Evolutionary conservation across 2,797 vertebrate species (phyloP).

Genomic region (Hyperoplus lanceolatus): DNA sequence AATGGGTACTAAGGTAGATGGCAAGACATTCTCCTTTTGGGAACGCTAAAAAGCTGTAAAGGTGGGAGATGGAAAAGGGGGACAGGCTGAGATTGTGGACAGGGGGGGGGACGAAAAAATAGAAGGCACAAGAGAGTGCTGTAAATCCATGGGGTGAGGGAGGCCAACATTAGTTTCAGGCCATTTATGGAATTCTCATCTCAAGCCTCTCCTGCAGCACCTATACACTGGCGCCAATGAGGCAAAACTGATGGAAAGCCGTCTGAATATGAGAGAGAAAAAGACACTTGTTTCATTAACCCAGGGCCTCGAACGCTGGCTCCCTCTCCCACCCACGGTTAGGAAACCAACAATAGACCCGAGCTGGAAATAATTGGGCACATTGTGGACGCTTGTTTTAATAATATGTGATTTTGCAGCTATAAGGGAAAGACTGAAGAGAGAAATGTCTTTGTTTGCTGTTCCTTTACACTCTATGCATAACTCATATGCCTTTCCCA

Average conservation of each 20-base stretch:
- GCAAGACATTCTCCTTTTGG: slow-evolving; percentile 25
- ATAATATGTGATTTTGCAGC: slow-evolving; percentile 43
- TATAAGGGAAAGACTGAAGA: slow-evolving; percentile 18
- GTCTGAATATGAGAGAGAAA: slow-evolving; percentile 64
- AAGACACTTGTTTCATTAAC: slow-evolving; percentile 64
- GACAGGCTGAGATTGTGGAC: slow-evolving; percentile 26
- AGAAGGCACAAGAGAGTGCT: slow-evolving; percentile 59
- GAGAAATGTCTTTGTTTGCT: slow-evolving; percentile 24
- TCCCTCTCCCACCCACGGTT: slow-evolving; percentile 48
- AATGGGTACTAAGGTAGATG: slow-evolving; percentile 53
- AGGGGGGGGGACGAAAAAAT: slow-evolving; percentile 37
- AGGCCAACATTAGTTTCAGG: slow-evolving; percentile 83
- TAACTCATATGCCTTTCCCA: slow-evolving; percentile 22
- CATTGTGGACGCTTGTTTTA: slow-evolving; percentile 46
- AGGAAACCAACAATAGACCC: slow-evolving; percentile 38
- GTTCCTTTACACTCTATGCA: slow-evolving; percentile 21
- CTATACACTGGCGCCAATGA: slow-evolving; percentile 72
- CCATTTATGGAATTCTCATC: slow-evolving; percentile 83
- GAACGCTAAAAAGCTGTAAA: slow-evolving; percentile 9
- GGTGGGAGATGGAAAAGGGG: slow-evolving; percentile 18
- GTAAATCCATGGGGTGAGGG: slow-evolving; percentile 74
- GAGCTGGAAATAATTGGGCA: slow-evolving; percentile 59
- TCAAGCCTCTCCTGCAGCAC: slow-evolving; percentile 72
- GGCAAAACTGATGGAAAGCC: slow-evolving; percentile 77
- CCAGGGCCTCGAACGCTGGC: slow-evolving; percentile 55